Base-by-base conservation (phyloP, 2,797 vertebrate genomes). In the Sebastes variabilis region DNA sequence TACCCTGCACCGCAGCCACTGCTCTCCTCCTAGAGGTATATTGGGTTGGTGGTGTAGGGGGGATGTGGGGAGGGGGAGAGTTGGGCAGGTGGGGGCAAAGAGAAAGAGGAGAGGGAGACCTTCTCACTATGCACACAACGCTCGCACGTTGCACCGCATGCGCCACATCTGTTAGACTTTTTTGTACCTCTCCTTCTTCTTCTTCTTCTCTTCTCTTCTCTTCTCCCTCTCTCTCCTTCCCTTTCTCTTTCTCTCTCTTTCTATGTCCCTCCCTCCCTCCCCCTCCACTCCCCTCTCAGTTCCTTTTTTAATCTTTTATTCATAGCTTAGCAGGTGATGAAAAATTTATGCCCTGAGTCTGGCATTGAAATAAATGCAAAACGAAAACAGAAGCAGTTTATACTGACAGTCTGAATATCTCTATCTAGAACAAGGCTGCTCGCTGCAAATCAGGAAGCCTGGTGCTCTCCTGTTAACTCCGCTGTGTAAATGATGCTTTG, bases 341-440 rank as follows among this genome's bases (percentile, higher is more conserved):
- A 99, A 99, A 99, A 99, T 99, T 95, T 99, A 99, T 99, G 98
- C 97, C 97, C 97, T 96, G 97, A 98, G 97, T 99, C 98, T 99
- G 97, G 97, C 98, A 98, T 98, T 99, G 98, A 99, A 99, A 99
- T 99, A 99, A 99, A 99, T 99, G 98, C 98, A 98, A 99, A 99
- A 99, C 97, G 98, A 99, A 99, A 99, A 99, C 97, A 99, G 97
- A 98, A 97, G 97, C 97, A 98, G 98, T 99, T 99, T 99, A 99
- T 99, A 98, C 97, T 99, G 97, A 99, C 98, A 99, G 97, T 97
- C 97, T 97, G 98, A 99, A 99, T 99, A 98, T 99, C 98, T 99
- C 98, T 99, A 99, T 99, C 97, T 96, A 97, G 97, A 98, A 98
- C 97, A 97, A 96, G 96, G 97, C 97, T 96, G 95, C 94, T 95